Conservation (phyloP, 1,140 invertebrate species). For the Pseudachorutes palmiensis region DNA sequence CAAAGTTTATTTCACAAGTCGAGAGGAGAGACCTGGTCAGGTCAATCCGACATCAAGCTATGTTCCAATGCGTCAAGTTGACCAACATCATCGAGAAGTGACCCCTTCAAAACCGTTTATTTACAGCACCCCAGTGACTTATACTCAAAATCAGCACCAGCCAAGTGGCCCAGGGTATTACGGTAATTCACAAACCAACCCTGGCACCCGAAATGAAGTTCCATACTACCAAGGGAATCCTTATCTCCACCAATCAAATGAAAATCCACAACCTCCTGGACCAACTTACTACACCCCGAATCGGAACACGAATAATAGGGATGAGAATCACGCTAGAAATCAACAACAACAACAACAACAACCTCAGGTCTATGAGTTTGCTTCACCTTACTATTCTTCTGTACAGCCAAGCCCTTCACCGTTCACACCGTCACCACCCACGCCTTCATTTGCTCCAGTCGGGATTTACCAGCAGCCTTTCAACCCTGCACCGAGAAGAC, state of each 20-base stretch:
- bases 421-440: not conserved
- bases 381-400: not conserved
- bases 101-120: too few relatives aligned
- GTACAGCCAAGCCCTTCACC: not conserved
- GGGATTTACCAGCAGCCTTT: not conserved
- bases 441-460: not conserved
- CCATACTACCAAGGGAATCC: not conserved
- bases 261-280: not conserved
- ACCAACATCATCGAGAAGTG: too few relatives aligned
- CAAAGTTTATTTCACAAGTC: too few relatives aligned
- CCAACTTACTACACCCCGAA: slow-evolving; percentile 15
- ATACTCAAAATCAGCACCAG: too few relatives aligned
- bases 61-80: too few relatives aligned
- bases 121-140: too few relatives aligned
- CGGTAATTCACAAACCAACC: too few relatives aligned
- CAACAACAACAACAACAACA: too few relatives aligned
- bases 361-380: not conserved
- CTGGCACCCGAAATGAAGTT: too few relatives aligned
- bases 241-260: not conserved
- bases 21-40: too few relatives aligned
- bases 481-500: not conserved
- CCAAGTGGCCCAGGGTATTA: too few relatives aligned
- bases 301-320: not conserved
- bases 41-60: too few relatives aligned
- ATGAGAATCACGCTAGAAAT: not conserved